Evolutionary conservation across 2,113 vertebrate species (phyloP).

Genomic region (Manacus vitellinus): DNA sequence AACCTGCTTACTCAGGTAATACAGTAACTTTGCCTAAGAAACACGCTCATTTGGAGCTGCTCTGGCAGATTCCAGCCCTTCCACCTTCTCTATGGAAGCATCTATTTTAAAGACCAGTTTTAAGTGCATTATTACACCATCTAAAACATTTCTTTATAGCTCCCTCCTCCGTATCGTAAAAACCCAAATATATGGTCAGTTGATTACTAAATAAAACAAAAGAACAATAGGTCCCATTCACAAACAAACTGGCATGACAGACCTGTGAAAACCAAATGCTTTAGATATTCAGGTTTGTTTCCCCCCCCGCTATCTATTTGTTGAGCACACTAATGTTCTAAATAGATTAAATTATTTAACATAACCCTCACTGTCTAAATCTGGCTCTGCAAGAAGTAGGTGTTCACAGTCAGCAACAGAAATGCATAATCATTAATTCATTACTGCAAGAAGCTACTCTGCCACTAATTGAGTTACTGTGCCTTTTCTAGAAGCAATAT

Average conservation of each 20-base stretch:
- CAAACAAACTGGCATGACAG: not conserved
- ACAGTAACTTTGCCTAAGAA: not conserved
- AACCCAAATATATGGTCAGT: not conserved
- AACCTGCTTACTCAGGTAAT: not conserved
- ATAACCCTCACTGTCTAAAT: not conserved
- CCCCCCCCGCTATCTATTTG: not conserved
- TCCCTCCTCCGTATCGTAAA: not conserved
- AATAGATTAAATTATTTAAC: constrained; percentile 15
- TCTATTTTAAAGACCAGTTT: not conserved
- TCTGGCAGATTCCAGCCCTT: not conserved
- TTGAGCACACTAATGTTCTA: not conserved
- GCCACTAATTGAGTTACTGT: constrained; percentile 15
- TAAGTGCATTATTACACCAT: not conserved
- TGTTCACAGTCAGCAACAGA: not conserved
- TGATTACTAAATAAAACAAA: not conserved
- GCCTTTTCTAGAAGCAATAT: not conserved
- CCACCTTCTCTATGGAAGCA: not conserved
- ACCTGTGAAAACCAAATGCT: not conserved
- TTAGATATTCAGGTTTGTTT: not conserved
- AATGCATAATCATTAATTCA: constrained; percentile 28
- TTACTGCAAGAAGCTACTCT: constrained; percentile 23
- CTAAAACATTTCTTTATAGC: not conserved
- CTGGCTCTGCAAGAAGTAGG: not conserved
- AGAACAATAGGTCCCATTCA: not conserved
- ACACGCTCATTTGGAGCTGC: not conserved